phyloP scores from a whole-genome alignment of 2,113 vertebrate genomes.

The Pyrgilauda ruficollis region DNA sequence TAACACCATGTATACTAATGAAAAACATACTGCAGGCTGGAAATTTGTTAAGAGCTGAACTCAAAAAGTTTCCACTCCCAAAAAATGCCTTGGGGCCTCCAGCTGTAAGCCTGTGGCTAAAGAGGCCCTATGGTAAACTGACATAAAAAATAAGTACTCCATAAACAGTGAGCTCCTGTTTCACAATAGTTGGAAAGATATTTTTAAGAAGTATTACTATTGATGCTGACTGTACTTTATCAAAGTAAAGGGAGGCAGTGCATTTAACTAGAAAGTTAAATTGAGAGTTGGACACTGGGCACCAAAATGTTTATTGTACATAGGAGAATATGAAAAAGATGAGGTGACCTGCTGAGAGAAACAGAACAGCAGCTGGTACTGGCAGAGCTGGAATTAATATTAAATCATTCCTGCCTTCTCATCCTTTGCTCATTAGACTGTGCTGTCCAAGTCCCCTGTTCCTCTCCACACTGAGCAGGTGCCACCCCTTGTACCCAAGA shows the following conservation, averaged over 20 bases:
- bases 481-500: neutral
- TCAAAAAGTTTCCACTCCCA: constrained; percentile 44
- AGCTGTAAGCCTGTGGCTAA: constrained; percentile 18
- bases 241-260: neutral
- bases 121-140: constrained; percentile 51
- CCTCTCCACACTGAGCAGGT: neutral
- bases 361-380: neutral
- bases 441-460: neutral
- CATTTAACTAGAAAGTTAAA: neutral
- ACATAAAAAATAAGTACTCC: constrained; percentile 41
- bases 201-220: neutral
- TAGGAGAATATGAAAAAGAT: neutral
- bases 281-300: neutral
- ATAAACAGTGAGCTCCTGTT: constrained; percentile 50
- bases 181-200: constrained; percentile 10
- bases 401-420: neutral
- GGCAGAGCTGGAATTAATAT: neutral
- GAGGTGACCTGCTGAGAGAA: neutral
- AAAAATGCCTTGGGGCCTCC: constrained; percentile 32
- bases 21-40: constrained; percentile 58
- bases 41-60: constrained; percentile 50
- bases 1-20: constrained; percentile 56
- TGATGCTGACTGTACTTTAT: neutral
- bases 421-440: neutral
- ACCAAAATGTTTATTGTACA: neutral